Percentiles rank a stretch among this genome's conserved stretches.
phyloP scores from a whole-genome alignment of 2,888 invertebrate genomes.

The Sminthurides aquaticus region DNA sequence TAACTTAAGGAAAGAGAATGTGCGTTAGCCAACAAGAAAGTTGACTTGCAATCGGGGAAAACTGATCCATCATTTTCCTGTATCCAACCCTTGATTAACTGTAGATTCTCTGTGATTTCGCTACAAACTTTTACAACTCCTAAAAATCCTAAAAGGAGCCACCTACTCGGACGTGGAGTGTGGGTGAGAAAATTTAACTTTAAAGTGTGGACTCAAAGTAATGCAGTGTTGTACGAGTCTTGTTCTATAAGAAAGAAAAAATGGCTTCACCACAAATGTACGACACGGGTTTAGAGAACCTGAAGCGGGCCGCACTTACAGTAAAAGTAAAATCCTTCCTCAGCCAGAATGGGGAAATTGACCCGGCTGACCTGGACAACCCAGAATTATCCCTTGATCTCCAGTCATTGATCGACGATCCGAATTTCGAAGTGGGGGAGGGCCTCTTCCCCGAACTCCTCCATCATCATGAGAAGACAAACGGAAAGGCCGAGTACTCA shows the following conservation, averaged over 20 bases:
- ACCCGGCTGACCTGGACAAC: conserved; percentile 79
- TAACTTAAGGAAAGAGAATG: too few relatives aligned
- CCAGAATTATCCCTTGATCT: conserved; percentile 88
- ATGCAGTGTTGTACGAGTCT: conserved; percentile 19
- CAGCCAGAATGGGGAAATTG: conserved; percentile 51
- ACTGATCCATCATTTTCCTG: too few relatives aligned
- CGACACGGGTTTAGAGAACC: conserved; percentile 62
- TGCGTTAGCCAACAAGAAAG: too few relatives aligned
- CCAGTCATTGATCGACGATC: conserved; percentile 84
- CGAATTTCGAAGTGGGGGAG: conserved; percentile 66
- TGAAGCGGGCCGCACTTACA: conserved; percentile 49
- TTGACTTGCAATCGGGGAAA: too few relatives aligned
- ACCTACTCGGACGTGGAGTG: not conserved
- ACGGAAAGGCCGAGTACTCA: conserved; percentile 28
- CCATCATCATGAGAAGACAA: conserved; percentile 45
- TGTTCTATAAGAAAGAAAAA: too few relatives aligned
- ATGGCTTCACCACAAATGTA: conserved; percentile 86
- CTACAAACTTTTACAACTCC: too few relatives aligned
- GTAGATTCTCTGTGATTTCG: too few relatives aligned
- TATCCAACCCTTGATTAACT: too few relatives aligned
- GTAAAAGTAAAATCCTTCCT: conserved; percentile 43
- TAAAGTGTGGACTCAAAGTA: not conserved
- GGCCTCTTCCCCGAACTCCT: conserved; percentile 79
- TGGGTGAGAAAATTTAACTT: not conserved
- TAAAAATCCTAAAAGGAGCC: too few relatives aligned